These are phyloP conservation scores for Megatriorchis doriae DNA, from an alignment of 2,113 vertebrate genomes.

Conservation along the genomic window DNA sequence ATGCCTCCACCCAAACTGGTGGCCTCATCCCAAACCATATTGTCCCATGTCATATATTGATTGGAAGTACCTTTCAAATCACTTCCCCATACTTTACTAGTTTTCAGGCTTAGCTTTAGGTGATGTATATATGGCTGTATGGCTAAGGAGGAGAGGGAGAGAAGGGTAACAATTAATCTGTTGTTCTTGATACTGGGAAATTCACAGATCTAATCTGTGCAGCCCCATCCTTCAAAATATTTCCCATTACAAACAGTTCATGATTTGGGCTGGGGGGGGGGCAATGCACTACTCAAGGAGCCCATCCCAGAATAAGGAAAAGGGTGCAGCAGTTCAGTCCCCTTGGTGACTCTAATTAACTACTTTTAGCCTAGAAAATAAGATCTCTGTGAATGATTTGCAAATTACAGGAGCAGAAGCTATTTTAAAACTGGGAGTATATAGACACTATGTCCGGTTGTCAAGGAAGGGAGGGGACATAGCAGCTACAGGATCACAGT, in stretches of 20 bases:
- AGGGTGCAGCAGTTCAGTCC: not conserved
- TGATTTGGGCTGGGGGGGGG: not conserved
- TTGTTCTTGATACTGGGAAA: not conserved
- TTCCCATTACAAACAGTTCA: not conserved
- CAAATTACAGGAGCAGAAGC: not conserved
- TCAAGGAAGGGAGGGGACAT: not conserved
- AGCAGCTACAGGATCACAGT: not conserved
- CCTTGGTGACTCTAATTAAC: constrained; percentile 7
- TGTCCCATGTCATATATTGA: not conserved
- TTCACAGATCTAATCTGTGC: not conserved
- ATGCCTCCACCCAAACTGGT: not conserved
- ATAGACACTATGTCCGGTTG: constrained; percentile 11
- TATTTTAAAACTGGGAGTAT: constrained; percentile 43
- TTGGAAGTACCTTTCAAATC: not conserved
- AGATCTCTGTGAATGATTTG: not conserved
- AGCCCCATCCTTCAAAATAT: not conserved
- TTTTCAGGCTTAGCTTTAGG: not conserved
- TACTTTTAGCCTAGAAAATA: constrained; percentile 13
- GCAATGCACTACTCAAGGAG: not conserved
- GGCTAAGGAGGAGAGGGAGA: not conserved
- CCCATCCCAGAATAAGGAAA: not conserved
- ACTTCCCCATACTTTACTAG: not conserved
- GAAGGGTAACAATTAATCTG: not conserved
- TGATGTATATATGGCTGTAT: not conserved
- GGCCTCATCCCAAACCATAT: not conserved